Base-by-base conservation (phyloP, 2,888 invertebrate genomes). In the Stenchaetothrips biformis region DNA sequence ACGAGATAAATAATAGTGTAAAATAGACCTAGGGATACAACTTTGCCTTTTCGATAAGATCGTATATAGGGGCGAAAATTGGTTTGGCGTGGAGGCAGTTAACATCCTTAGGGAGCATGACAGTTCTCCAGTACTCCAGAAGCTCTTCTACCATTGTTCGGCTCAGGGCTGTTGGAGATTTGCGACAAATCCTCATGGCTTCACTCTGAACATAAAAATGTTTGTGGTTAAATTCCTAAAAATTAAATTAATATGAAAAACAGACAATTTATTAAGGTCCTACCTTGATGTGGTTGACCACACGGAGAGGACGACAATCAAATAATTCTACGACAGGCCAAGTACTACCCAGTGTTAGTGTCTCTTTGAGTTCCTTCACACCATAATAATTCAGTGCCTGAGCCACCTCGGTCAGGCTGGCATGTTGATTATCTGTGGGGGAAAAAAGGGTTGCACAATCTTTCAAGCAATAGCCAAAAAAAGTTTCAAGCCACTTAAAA, bases 221-320 rank as follows among this genome's bases (percentile, higher is more conserved):
- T 74, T 9, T 9, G 7, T 25, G 21, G 67, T n/a, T 79, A 47
- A 62, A 18, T 7, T 0, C 6, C 2, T 0, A 79, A 9, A 21
- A n/a, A n/a, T 77, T 77, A 37, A 0, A 18, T 4, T 53, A 0
- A 13, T 53, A 13, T 8, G 13, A 18, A 11, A 11, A 53, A 53
- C 4, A 13, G 18, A 53, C 18, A 18, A 18, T 53, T 13, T 6
- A 7, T 53, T 53, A 4, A 37, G 37, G 37, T 37, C 37, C 4
- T 80, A 83, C 84, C 82, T 82, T 78, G 2, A 84, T 80, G 78
- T 82, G 83, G 48, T 82, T 82, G 48, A 79, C 62, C 9, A 83
- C 82, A 79, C 81, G 81, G 18, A 82, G 80, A 27, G 83, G 83
- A 21, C 84, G 81, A 79, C 83, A 83, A 18, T 81, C 79, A 62